Evolutionary conservation across 2,113 vertebrate genomes (phyloP).

Genomic region (Pelvicachromis taeniatus): DNA sequence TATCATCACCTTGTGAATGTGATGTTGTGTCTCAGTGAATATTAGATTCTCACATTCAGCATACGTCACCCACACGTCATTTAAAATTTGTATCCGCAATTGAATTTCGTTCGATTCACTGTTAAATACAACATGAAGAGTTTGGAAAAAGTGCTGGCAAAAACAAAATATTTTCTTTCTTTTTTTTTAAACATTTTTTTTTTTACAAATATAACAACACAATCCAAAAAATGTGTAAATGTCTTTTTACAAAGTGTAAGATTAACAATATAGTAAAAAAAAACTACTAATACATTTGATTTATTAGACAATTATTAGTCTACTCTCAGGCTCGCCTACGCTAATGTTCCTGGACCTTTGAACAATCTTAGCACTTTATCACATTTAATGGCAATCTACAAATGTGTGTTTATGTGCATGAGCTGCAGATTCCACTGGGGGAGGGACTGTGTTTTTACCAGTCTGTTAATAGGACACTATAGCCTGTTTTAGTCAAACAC

Average conservation of each 20-base stretch:
- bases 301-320: background rate
- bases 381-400: background rate
- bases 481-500: conserved; percentile 40
- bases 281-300: background rate
- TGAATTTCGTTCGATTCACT: background rate
- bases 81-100: background rate
- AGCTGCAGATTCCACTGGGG: conserved; percentile 28
- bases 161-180: background rate
- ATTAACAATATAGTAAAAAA: accelerated
- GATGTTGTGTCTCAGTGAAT: background rate
- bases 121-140: background rate
- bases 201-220: background rate
- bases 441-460: conserved; percentile 6
- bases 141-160: background rate
- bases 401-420: background rate
- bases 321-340: background rate
- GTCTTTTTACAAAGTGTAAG: background rate
- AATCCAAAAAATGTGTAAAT: background rate
- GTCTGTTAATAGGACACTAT: conserved; percentile 47
- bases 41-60: background rate
- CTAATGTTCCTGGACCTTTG: background rate
- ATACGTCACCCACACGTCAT: background rate
- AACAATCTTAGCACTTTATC: background rate
- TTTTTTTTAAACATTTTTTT: background rate
- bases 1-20: background rate